Conservation (phyloP, 2,888 invertebrate species). For the Ametastegia equiseti region DNA sequence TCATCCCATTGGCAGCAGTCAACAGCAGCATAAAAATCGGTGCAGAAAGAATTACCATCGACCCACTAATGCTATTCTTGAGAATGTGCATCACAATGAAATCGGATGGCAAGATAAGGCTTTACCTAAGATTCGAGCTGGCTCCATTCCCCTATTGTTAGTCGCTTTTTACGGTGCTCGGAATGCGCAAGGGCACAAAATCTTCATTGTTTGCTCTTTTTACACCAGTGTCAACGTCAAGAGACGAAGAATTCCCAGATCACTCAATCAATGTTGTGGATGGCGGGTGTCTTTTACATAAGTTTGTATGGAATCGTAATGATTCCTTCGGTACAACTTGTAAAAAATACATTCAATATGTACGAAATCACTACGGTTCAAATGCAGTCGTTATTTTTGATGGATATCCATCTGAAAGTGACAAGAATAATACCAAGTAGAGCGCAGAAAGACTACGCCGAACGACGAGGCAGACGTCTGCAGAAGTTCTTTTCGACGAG, state of each 20-base stretch:
- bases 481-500: slow-evolving; percentile 29
- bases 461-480: slow-evolving; percentile 30
- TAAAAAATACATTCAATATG: slow-evolving; percentile 35
- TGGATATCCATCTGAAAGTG: slow-evolving; percentile 43
- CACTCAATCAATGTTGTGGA: slow-evolving; percentile 37
- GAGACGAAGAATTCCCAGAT: not conserved
- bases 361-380: slow-evolving; percentile 34
- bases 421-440: slow-evolving; percentile 13
- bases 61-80: slow-evolving; percentile 53
- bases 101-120: slow-evolving; percentile 47
- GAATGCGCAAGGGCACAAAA: slow-evolving; percentile 52
- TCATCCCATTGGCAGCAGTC: slow-evolving; percentile 40
- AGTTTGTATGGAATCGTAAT: slow-evolving; percentile 47
- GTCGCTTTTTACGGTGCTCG: slow-evolving; percentile 53
- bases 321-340: slow-evolving; percentile 47
- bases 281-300: slow-evolving; percentile 46
- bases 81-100: slow-evolving; percentile 49
- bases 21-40: slow-evolving; percentile 46
- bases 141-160: slow-evolving; percentile 53
- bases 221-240: slow-evolving; percentile 48
- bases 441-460: slow-evolving; percentile 46
- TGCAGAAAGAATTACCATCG: slow-evolving; percentile 37
- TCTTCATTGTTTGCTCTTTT: slow-evolving; percentile 59
- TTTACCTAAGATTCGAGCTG: slow-evolving; percentile 49
- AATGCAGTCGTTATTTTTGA: slow-evolving; percentile 40